phyloP scores from a whole-genome alignment of 2,113 vertebrate species.

The Synchiropus splendidus region DNA sequence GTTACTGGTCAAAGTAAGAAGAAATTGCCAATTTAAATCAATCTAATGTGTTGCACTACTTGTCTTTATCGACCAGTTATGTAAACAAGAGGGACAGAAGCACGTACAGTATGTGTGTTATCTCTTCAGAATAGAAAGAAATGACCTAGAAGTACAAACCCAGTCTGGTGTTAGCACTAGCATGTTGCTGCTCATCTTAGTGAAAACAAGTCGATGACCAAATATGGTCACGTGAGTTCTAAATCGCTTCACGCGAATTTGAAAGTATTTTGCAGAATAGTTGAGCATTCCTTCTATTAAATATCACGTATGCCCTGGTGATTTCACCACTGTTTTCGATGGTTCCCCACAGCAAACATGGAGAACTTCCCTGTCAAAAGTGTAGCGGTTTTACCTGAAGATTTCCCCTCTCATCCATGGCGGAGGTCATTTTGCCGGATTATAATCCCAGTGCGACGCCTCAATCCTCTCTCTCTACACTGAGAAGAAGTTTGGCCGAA shows the following conservation, averaged over 20 bases:
- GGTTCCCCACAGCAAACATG: background rate
- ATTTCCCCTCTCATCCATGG: conserved; percentile 40
- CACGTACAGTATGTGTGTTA: no score
- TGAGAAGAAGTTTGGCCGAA: conserved; percentile 21
- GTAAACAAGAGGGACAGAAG: no score
- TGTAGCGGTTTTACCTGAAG: conserved; percentile 54
- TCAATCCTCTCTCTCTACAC: conserved; percentile 24
- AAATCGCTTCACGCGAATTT: conserved; percentile 21
- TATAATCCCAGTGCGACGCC: conserved; percentile 31
- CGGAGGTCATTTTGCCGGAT: conserved; percentile 45
- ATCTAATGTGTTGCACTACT: no score
- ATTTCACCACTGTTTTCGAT: conserved; percentile 3
- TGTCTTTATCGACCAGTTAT: no score
- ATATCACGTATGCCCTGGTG: background rate
- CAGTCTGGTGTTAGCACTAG: conserved; percentile 3
- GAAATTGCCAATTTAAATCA: no score
- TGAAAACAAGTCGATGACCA: conserved; percentile 49
- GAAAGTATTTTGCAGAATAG: background rate
- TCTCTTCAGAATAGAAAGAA: no score
- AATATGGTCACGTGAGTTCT: conserved; percentile 54
- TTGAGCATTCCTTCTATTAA: background rate
- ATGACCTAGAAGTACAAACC: background rate
- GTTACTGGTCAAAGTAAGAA: no score
- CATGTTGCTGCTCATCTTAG: conserved; percentile 10
- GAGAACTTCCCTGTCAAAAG: no score